Evolutionary conservation across 2,797 vertebrate genomes (phyloP).

Genomic region (Gymnocypris eckloni): DNA sequence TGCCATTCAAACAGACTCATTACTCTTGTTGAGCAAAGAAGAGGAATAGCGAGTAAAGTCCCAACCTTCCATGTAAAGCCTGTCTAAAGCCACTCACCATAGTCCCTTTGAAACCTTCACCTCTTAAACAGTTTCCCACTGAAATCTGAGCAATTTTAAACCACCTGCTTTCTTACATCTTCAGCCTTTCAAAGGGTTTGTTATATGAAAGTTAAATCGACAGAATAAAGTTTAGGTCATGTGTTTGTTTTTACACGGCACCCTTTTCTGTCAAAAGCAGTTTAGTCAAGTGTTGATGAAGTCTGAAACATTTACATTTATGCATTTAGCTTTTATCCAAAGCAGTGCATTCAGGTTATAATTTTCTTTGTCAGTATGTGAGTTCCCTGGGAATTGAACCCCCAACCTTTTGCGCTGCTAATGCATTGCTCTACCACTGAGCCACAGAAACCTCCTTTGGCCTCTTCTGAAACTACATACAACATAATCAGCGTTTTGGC

Average conservation of each 20-base stretch:
- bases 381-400: no score
- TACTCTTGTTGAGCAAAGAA: constrained; percentile 7
- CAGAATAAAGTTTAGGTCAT: not conserved
- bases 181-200: not conserved
- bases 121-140: constrained; percentile 20
- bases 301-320: not conserved
- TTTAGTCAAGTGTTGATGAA: not conserved
- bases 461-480: not conserved
- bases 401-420: no score
- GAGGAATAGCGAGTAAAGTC: constrained; percentile 57
- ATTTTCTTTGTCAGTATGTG: no score
- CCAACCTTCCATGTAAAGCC: constrained; percentile 58
- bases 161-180: constrained; percentile 22
- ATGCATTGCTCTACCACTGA: no score
- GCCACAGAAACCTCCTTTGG: not conserved
- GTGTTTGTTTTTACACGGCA: constrained; percentile 20
- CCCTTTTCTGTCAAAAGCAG: not conserved
- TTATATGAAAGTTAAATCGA: not conserved
- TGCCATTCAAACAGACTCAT: constrained; percentile 64
- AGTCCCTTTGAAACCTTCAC: constrained; percentile 22
- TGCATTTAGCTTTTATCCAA: no score
- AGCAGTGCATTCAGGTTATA: no score
- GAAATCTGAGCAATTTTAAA: constrained; percentile 17
- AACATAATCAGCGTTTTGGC: constrained; percentile 12
- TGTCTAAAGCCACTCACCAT: constrained; percentile 29